Evolutionary conservation across 2,113 vertebrate genomes (phyloP), one percentile per base, ranked within the genome.

Genomic region (Guaruba guarouba): DNA sequence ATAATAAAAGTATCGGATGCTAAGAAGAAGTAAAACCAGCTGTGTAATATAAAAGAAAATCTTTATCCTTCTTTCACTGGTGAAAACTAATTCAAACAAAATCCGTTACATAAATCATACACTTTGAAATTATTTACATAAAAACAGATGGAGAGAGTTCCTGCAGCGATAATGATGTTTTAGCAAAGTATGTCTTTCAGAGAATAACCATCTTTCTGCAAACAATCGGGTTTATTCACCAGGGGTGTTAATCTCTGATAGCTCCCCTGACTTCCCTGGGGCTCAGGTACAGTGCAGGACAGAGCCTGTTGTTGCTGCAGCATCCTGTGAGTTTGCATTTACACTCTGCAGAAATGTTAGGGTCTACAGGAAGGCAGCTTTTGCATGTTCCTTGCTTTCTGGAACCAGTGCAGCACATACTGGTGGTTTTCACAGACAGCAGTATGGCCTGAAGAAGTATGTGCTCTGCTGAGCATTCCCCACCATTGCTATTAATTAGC

Each of bases 31-130:
- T 96, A 92, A 96, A 97, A 94, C 86, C 97, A 97, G 94, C 94
- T 97, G 97, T 95, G 86, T 75, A 90, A 92, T 94, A 91, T 71
- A 95, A 91, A 94, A 91, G 82, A 93, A 96, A 93, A 96, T 84
- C 90, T 94, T 94, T 82, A 87, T 91, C 70, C 84, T 93, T 92
- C 66, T 94, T 81, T 90, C 70, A 48, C 85, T 96, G 88, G 70
- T 93, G 89, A 97, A 97, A 97, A 96, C 86, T 93, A 96, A 93
- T 97, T 97, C 92, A 94, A 97, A 90, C 84, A 95, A 95, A 97
- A 94, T 88, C 94, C 71, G 46, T 93, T 95, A 88, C 74, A 94
- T 95, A 94, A 97, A 96, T 94, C 89, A 87, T 79, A 79, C 67
- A 84, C 75, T 95, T 94, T 73, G 73, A 94, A 96, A 91, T 94